Evolutionary conservation across 1,140 invertebrate genomes (phyloP), one percentile per base, ranked within the genome.

Genomic region (Philopotamus ludificatus): DNA sequence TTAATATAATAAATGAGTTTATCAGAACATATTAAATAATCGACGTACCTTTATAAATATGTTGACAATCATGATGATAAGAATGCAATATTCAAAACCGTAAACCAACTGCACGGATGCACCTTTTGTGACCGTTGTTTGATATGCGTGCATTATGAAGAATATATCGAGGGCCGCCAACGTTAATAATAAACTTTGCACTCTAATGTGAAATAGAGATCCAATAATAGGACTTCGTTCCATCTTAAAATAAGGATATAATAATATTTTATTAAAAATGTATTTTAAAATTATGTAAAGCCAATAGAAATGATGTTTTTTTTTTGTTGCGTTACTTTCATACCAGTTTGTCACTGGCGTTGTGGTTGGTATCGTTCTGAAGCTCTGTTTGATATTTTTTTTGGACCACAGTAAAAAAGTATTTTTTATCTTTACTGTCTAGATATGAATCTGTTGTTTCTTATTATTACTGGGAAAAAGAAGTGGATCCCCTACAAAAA

Each of bases 41-140:
- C 10, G 18, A 16, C n/a, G 16, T 64, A 81, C 79, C 78, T 99
- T 99, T 34, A 98, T 92, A 4, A 88, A 84, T 53, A 97, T 97
- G 76, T 98, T 98, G 8, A 93, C 79, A 15, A 98, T 91, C 72
- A 97, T 91, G 2, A 96, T 98, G 21, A 98, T 80, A 4, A 99
- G 80, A 74, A 99, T 96, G 57, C 96, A 96, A 82, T 99, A 99
- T 82, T 99, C 97, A 84, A 99, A 99, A 54, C 97, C 97, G 85
- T 99, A 99, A 3, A 99, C 98, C 39, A 99, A 81, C 78, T 99
- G 97, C 0, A 98, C 96, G 2, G 95, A 97, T 20, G 97, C 94
- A 41, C 98, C 98, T 77, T 95, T 95, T 0, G 88, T 84, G 4
- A 97, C 76, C n/a, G 96, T 98, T 61, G 92, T 93, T 73, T 93